These are phyloP conservation scores for Biston betularia DNA, from an alignment of 2,888 invertebrate genomes.

Conservation along the genomic window DNA sequence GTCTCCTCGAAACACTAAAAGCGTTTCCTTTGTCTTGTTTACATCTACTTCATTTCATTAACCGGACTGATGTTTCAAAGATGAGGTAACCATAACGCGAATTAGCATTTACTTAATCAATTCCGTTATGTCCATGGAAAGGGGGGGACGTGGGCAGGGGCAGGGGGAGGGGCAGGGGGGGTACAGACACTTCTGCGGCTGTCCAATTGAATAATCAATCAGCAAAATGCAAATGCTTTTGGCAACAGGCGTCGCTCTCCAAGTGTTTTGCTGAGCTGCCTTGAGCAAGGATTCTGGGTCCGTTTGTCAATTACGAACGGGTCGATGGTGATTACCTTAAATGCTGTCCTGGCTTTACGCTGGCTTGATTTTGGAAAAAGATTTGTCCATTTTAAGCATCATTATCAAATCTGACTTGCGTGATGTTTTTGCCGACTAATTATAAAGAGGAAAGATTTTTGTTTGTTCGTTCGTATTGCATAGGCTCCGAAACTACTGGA, in stretches of 20 bases:
- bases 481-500: too few species aligned
- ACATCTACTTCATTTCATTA: slow-evolving; percentile 33
- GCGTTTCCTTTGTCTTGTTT: slow-evolving; percentile 33
- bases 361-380: slow-evolving; percentile 19
- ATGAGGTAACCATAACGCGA: slow-evolving; percentile 61
- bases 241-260: slow-evolving; percentile 70
- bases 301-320: slow-evolving; percentile 35
- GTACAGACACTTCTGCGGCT: slow-evolving; percentile 55
- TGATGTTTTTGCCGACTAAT: too few species aligned
- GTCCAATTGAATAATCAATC: slow-evolving; percentile 84
- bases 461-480: too few species aligned
- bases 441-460: too few species aligned
- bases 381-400: slow-evolving; percentile 3
- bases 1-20: slow-evolving; percentile 22
- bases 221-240: slow-evolving; percentile 76
- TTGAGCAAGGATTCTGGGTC: slow-evolving; percentile 32
- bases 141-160: slow-evolving; percentile 26
- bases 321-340: slow-evolving; percentile 30
- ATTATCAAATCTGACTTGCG: too few species aligned
- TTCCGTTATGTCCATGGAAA: slow-evolving; percentile 63
- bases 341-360: slow-evolving; percentile 18
- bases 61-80: slow-evolving; percentile 45
- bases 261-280: slow-evolving; percentile 49
- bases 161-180: slow-evolving; percentile 38
- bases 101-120: slow-evolving; percentile 79